Percentiles rank a stretch among this genome's conserved stretches.
Evolutionary conservation across 2,888 invertebrate species (phyloP).

Genomic region (Chouioia cunea): DNA sequence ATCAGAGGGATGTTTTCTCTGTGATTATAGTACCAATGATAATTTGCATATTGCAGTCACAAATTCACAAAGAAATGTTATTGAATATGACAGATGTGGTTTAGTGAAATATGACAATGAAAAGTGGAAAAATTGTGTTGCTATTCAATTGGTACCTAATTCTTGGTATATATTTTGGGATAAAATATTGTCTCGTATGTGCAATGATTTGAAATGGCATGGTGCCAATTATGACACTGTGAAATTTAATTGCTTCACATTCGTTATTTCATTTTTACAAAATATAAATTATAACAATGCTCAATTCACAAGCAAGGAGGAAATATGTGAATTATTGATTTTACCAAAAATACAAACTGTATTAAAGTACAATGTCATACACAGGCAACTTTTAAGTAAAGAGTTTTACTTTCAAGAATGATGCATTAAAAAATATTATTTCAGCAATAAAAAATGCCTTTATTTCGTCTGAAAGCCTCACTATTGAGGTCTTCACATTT

Average conservation of each 20-base stretch:
- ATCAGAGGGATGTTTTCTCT: constrained; percentile 87
- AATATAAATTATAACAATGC: constrained; percentile 73
- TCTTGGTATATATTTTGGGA: constrained; percentile 64
- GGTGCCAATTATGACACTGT: constrained; percentile 80
- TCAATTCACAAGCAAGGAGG: constrained; percentile 57
- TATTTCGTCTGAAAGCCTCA: constrained; percentile 41
- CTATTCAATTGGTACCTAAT: constrained; percentile 55
- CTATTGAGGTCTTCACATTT: constrained; percentile 13
- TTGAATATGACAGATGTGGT: constrained; percentile 88
- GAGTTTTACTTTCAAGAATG: constrained; percentile 68
- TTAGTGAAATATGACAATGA: constrained; percentile 67
- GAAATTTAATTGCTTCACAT: constrained; percentile 87
- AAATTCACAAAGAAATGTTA: constrained; percentile 82
- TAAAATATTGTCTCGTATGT: constrained; percentile 63
- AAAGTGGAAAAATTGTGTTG: constrained; percentile 59
- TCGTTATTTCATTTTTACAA: constrained; percentile 84
- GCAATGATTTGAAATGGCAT: constrained; percentile 76
- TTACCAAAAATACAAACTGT: constrained; percentile 85
- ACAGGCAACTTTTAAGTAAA: constrained; percentile 76
- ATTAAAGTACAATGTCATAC: constrained; percentile 86
- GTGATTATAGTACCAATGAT: constrained; percentile 84
- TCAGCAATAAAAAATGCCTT: constrained; percentile 50
- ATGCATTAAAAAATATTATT: constrained; percentile 30
- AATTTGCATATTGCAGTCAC: constrained; percentile 94
- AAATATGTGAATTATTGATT: constrained; percentile 85